Evolutionary conservation across 2,797 vertebrate genomes (phyloP).

Genomic region (Botia kubotai): DNA sequence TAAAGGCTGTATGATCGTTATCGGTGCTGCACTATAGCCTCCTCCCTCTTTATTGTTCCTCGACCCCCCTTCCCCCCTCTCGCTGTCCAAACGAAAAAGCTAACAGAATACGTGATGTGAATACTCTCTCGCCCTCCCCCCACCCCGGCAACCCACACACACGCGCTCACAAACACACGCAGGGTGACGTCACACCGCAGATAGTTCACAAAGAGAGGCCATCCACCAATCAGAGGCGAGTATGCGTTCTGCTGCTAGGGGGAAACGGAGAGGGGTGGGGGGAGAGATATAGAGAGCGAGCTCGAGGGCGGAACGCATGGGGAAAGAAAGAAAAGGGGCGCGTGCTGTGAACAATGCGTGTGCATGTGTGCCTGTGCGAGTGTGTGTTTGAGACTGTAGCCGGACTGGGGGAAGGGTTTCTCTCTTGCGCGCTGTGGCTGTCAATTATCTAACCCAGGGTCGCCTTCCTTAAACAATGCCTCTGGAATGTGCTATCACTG

Average conservation of each 20-base stretch:
- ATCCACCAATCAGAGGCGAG: conserved; percentile 76
- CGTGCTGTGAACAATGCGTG: conserved; percentile 54
- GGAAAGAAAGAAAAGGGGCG: conserved; percentile 58
- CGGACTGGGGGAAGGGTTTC: conserved; percentile 61
- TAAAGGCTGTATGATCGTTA: conserved; percentile 73
- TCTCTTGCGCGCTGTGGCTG: conserved; percentile 73
- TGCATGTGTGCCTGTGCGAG: conserved; percentile 54
- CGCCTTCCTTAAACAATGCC: conserved; percentile 84
- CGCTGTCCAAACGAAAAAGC: conserved; percentile 58
- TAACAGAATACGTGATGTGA: conserved; percentile 73
- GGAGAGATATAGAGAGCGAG: conserved; percentile 47
- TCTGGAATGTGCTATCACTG: conserved; percentile 85
- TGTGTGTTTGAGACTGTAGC: conserved; percentile 58
- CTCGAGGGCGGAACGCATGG: conserved; percentile 55
- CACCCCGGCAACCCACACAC: conserved; percentile 60
- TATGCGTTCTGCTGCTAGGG: conserved; percentile 82
- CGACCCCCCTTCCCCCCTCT: conserved; percentile 36
- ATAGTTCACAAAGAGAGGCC: conserved; percentile 78
- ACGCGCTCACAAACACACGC: conserved; percentile 57
- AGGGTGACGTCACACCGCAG: conserved; percentile 77
- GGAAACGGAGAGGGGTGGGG: conserved; percentile 71
- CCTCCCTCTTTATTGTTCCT: conserved; percentile 52
- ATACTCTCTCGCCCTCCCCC: conserved; percentile 59
- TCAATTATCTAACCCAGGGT: conserved; percentile 83
- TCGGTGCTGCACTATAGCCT: conserved; percentile 64